Base-by-base conservation (phyloP, 1,140 invertebrate species). In the Delia radicum region DNA sequence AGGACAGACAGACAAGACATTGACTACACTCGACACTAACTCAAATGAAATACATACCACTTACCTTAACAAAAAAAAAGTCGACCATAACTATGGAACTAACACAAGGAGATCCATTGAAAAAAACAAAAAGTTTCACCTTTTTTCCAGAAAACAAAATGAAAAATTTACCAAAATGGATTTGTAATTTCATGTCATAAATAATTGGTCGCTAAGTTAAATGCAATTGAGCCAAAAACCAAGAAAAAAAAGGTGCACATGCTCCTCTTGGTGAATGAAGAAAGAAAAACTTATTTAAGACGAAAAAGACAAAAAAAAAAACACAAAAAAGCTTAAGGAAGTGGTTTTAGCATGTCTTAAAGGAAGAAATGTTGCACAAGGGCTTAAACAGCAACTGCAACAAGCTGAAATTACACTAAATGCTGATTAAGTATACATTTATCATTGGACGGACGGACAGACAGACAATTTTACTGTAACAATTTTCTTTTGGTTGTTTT, bases 171-270 rank as follows among this genome's bases (percentile, higher is more conserved):
- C 81, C 82, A 83, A 85, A 85, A 85, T 85, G 83, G 82, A 83
- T 84, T 85, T 83, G 83, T 85, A 85, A 85, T 84, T 85, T 84
- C 80, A 83, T 85, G 82, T 84, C 82, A 85, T 85, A 85, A 85
- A 84, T 84, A 84, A 85, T 84, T 85, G 83, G 80, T 74, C 82
- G 77, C 82, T 84, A 82, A 84, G 81, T 81, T 67, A 77, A 74
- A 67, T 76, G 73, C 75, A 74, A 76, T 76, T 69, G 61, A 62
- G 46, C 37, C 75, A 65, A 37, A 42, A 73, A 46, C 0, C 8
- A 8, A 46, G 37, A 27, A n/a, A n/a, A 48, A 48, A 55, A 55
- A 55, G 48, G 15, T 55, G 48, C 48, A 55, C 48, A 55, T 55
- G 48, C 48, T 55, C 3, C 48, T 55, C n/a, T 8, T 33, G 21